Evolutionary conservation across 2,888 invertebrate genomes (phyloP).

Genomic region (Conistra vaccinii): DNA sequence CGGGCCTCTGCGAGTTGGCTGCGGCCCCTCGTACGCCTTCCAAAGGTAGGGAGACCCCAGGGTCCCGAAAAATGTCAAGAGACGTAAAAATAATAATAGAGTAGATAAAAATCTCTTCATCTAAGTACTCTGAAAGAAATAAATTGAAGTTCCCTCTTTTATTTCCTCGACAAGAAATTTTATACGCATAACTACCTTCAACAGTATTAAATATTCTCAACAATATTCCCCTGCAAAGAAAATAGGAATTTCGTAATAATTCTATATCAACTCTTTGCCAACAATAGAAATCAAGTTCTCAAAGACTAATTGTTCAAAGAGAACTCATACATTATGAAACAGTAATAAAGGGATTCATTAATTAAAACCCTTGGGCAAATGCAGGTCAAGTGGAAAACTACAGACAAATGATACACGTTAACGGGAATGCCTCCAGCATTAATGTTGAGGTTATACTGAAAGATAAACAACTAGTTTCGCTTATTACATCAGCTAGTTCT

Average conservation of each 20-base stretch:
- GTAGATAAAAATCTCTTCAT: background rate
- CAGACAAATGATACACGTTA: slow-evolving; percentile 72
- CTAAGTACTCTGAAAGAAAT: background rate
- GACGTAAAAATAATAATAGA: background rate
- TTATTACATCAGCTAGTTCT: slow-evolving; percentile 5
- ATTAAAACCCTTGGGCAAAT: slow-evolving; percentile 66
- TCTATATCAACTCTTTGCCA: slow-evolving; percentile 7
- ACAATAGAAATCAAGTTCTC: slow-evolving; percentile 13
- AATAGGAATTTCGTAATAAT: background rate
- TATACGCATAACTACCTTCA: background rate
- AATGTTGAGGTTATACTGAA: slow-evolving; percentile 30
- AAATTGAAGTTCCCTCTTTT: too few relatives aligned
- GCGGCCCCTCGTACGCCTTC: too few relatives aligned
- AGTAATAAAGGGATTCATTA: slow-evolving; percentile 68
- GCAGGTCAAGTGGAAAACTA: slow-evolving; percentile 71
- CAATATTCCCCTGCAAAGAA: background rate
- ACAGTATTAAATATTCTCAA: background rate
- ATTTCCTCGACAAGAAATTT: background rate
- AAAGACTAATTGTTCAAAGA: slow-evolving; percentile 46
- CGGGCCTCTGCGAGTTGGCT: too few relatives aligned
- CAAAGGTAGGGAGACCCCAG: too few relatives aligned
- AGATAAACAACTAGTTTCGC: slow-evolving; percentile 27
- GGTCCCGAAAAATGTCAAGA: too few relatives aligned
- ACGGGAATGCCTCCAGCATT: slow-evolving; percentile 50
- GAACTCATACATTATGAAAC: slow-evolving; percentile 52